A percentile compares a stretch with the other conserved stretches of the same genome.
Conservation (phyloP, 2,797 vertebrate species). For the Enteromius paludinosus region DNA sequence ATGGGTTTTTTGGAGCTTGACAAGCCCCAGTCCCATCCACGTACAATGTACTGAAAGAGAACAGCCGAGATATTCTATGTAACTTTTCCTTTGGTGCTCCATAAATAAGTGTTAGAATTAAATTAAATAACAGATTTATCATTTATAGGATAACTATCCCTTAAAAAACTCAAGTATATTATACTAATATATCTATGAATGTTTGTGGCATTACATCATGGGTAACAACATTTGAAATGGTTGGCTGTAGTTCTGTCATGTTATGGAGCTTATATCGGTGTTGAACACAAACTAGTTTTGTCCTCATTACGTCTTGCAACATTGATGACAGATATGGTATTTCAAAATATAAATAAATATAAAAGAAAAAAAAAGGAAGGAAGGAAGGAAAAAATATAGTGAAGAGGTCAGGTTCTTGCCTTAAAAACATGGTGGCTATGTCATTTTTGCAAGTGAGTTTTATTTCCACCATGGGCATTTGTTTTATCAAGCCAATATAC, state of each 20-base stretch:
- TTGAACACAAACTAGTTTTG: background rate
- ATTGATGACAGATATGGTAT: background rate
- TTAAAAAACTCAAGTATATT: conserved; percentile 39
- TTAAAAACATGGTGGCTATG: conserved; percentile 52
- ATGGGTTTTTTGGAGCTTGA: background rate
- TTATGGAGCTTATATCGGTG: conserved; percentile 1
- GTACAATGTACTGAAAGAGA: background rate
- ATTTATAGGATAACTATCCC: background rate
- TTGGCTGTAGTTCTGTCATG: conserved; percentile 19
- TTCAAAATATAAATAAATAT: background rate
- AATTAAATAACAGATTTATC: background rate
- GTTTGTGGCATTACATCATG: conserved; percentile 10
- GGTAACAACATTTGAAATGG: background rate
- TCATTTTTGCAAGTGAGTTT: conserved; percentile 54
- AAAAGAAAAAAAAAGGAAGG: background rate
- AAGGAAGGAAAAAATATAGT: background rate
- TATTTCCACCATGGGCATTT: conserved; percentile 53
- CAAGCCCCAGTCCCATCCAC: background rate
- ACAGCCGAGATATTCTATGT: background rate
- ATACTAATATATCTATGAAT: conserved; percentile 19
- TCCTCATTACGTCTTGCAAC: background rate
- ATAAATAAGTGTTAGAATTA: conserved; percentile 1
- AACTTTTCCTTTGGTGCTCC: background rate
- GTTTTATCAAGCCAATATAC: conserved; percentile 42
- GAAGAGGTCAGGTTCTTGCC: conserved; percentile 22